Percentiles rank a stretch among this genome's conserved stretches.
Evolutionary conservation across 2,888 invertebrate genomes (phyloP).

Genomic region (Lasioglossum marginatum): DNA sequence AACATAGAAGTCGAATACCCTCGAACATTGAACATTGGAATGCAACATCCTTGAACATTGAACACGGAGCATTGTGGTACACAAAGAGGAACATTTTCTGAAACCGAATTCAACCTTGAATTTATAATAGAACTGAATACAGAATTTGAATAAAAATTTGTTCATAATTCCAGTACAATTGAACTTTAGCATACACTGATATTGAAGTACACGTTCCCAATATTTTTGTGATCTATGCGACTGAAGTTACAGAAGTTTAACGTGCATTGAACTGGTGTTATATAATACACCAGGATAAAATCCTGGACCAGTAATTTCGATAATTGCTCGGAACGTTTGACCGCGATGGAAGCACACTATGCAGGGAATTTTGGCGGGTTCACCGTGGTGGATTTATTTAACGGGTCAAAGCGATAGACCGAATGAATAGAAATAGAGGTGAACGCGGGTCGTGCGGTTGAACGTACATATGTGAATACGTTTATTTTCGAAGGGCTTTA

Average conservation of each 20-base stretch:
- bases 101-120: background rate
- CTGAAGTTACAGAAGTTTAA: background rate
- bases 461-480: background rate
- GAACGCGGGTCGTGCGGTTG: background rate
- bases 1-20: too few species aligned
- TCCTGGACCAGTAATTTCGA: slow-evolving; percentile 19
- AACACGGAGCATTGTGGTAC: background rate
- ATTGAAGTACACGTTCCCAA: background rate
- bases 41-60: too few species aligned
- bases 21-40: too few species aligned
- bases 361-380: slow-evolving; percentile 10
- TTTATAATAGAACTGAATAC: background rate
- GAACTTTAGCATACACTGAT: background rate
- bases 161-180: too few species aligned
- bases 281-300: background rate
- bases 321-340: slow-evolving; percentile 27
- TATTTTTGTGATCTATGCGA: background rate
- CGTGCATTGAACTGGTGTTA: background rate
- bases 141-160: background rate
- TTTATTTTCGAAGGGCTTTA: background rate
- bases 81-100: background rate
- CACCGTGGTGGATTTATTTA: slow-evolving; percentile 26
- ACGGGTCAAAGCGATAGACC: slow-evolving; percentile 11
- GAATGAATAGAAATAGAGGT: slow-evolving; percentile 18
- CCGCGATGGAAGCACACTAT: background rate